These are phyloP conservation scores for Pararge aegeria DNA, from an alignment of 1,140 invertebrate genomes.

Conservation along the genomic window DNA sequence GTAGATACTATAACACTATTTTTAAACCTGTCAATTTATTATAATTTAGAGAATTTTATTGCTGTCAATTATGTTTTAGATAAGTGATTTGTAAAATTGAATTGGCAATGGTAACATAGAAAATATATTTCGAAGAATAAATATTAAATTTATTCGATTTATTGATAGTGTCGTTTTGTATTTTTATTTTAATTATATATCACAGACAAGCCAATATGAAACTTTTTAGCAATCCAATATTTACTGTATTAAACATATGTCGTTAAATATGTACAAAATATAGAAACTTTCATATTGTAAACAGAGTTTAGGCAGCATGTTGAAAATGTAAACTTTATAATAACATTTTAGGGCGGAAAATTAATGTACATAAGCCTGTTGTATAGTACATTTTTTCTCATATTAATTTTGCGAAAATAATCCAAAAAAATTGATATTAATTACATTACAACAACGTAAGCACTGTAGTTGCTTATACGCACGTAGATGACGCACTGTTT, in stretches of 20 bases:
- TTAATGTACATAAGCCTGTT: background rate
- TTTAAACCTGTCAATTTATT: no score
- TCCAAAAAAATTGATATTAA: no score
- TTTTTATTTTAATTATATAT: conserved; percentile 63
- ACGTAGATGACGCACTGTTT: no score
- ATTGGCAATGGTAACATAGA: no score
- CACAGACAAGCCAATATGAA: conserved; percentile 74
- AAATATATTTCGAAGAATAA: background rate
- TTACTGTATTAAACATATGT: conserved; percentile 24
- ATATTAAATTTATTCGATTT: conserved; percentile 10
- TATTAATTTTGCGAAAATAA: background rate
- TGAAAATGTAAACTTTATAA: conserved; percentile 14
- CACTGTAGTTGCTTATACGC: no score
- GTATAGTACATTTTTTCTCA: background rate
- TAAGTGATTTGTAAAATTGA: no score
- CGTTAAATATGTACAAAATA: conserved; percentile 36
- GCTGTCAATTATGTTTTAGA: no score
- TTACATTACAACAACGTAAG: no score
- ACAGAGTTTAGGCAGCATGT: conserved; percentile 24
- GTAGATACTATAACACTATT: no score
- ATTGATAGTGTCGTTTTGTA: conserved; percentile 32
- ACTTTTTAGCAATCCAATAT: conserved; percentile 51
- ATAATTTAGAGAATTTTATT: no score
- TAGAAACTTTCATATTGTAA: conserved; percentile 23
- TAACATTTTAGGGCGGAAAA: conserved; percentile 1